A percentile compares a stretch with the other conserved stretches of the same genome.
Evolutionary conservation across 2,888 invertebrate genomes (phyloP).

Genomic region (Phoenoteleia sp.): DNA sequence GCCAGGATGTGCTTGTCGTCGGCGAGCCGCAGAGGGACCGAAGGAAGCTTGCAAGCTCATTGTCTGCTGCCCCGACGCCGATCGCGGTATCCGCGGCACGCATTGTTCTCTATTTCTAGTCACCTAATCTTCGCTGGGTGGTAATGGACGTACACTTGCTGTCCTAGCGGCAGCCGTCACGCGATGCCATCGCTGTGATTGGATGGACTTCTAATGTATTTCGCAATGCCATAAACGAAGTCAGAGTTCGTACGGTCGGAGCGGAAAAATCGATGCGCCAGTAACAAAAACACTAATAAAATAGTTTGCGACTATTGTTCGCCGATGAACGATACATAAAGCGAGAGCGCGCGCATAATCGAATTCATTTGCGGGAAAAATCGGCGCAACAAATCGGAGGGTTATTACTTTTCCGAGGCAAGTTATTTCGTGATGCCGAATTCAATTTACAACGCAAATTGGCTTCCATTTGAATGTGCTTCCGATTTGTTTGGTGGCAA

Average conservation of each 20-base stretch:
- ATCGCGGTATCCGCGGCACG: conserved; percentile 73
- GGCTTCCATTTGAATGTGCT: conserved; percentile 7
- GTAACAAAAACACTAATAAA: background rate
- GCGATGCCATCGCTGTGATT: conserved; percentile 68
- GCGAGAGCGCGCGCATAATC: too few species aligned
- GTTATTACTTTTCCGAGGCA: background rate
- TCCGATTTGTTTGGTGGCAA: conserved; percentile 12
- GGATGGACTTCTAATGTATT: conserved; percentile 50
- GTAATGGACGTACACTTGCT: conserved; percentile 48
- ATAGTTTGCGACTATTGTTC: too few species aligned
- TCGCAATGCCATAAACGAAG: conserved; percentile 4
- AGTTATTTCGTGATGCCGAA: conserved; percentile 2
- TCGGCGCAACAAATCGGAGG: conserved; percentile 3
- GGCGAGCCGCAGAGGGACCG: conserved; percentile 63
- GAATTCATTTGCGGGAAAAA: background rate
- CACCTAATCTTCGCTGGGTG: conserved; percentile 64
- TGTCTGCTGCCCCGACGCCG: conserved; percentile 66
- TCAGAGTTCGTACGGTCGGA: background rate
- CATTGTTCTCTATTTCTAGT: conserved; percentile 73
- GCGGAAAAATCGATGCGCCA: background rate
- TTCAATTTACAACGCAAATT: conserved; percentile 24
- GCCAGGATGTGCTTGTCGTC: conserved; percentile 81
- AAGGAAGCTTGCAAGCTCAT: conserved; percentile 61
- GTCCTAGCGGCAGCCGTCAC: conserved; percentile 56
- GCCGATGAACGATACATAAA: too few species aligned